Percentiles rank a stretch among this genome's conserved stretches.
phyloP scores from a whole-genome alignment of 2,888 invertebrate species.

The Lasioglossum leucozonium region DNA sequence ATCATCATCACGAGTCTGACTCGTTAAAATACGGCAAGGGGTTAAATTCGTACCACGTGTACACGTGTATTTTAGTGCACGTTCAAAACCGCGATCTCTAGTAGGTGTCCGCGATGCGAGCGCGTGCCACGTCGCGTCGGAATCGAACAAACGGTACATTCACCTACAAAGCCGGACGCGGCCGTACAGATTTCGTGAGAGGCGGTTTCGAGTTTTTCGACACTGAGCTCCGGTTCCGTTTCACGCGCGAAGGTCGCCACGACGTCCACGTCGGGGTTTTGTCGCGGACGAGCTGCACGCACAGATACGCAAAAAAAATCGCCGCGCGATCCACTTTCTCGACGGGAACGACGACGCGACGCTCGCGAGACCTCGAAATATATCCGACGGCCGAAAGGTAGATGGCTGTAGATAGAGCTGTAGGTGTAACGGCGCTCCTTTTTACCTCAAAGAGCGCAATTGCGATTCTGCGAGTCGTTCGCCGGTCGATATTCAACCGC shows the following conservation, averaged over 20 bases:
- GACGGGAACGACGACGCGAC: constrained; percentile 22
- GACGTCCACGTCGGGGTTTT: too few species aligned
- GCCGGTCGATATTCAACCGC: neutral
- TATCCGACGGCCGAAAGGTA: constrained; percentile 29
- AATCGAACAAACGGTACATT: constrained; percentile 60
- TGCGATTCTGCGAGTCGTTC: neutral
- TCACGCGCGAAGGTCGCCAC: neutral
- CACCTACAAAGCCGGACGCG: constrained; percentile 54
- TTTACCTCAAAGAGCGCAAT: neutral
- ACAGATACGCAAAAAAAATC: neutral
- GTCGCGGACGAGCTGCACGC: neutral
- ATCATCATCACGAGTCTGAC: too few species aligned
- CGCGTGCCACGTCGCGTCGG: constrained; percentile 23
- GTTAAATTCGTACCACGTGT: too few species aligned
- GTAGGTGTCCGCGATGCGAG: neutral
- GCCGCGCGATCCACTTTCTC: neutral
- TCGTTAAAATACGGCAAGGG: too few species aligned
- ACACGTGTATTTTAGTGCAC: too few species aligned
- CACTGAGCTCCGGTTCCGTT: constrained; percentile 9
- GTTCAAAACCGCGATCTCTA: too few species aligned
- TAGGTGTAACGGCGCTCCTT: constrained; percentile 29
- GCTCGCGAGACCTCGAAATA: constrained; percentile 22
- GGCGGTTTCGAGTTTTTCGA: constrained; percentile 19
- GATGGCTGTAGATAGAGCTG: constrained; percentile 33
- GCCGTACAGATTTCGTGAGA: constrained; percentile 35